Percentiles rank a stretch among this genome's conserved stretches.
Conservation (phyloP, 2,888 invertebrate genomes). For the Sphecodes monilicornis region DNA sequence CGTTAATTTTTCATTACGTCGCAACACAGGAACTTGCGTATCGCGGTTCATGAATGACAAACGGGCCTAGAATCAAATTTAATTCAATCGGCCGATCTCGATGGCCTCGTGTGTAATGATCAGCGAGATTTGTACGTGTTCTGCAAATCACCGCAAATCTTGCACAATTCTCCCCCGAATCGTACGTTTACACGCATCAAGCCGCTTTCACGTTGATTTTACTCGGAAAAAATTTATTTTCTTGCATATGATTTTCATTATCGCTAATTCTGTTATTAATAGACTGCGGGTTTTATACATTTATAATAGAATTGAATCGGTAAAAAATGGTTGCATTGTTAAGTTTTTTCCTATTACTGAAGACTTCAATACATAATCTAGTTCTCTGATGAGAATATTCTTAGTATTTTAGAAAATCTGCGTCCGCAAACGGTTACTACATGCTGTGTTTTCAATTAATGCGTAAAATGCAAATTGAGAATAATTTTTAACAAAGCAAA, state of each 20-base stretch:
- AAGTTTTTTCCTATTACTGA: too few relatives aligned
- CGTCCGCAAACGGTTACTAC: too few relatives aligned
- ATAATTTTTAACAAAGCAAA: too few relatives aligned
- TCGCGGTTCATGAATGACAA: conserved; percentile 8
- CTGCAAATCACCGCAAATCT: conserved; percentile 4
- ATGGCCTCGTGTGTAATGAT: conserved; percentile 29
- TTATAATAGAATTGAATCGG: too few relatives aligned
- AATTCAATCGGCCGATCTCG: conserved; percentile 22
- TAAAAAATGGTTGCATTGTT: too few relatives aligned
- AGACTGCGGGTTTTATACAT: not conserved
- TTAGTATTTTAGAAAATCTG: too few relatives aligned
- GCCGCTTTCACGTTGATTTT: not conserved
- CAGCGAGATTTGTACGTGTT: not conserved
- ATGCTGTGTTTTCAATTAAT: too few relatives aligned
- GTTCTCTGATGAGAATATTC: too few relatives aligned
- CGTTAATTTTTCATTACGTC: conserved; percentile 31
- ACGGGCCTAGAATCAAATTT: conserved; percentile 8
- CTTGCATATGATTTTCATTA: not conserved
- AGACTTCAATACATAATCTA: too few relatives aligned
- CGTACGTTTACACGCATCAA: not conserved
- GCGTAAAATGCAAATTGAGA: too few relatives aligned
- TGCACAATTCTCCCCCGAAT: not conserved
- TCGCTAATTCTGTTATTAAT: not conserved
- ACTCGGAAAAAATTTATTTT: not conserved
- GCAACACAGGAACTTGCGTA: conserved; percentile 15